Evolutionary conservation across 1,140 invertebrate species (phyloP), one percentile per base, ranked within the genome.

Genomic region (Sycobia sp.): DNA sequence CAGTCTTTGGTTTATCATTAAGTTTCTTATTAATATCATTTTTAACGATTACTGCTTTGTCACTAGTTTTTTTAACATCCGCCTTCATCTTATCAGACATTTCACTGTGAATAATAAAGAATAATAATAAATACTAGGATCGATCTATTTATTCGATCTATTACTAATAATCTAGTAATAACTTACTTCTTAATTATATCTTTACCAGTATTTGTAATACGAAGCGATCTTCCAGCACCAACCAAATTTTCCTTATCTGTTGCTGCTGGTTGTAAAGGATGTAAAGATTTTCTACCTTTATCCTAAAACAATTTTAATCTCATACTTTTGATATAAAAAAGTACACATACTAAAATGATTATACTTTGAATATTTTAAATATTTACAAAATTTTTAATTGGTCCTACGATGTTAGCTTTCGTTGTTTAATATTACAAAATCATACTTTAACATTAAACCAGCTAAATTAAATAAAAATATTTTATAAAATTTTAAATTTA

Each of bases 161-260:
- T 34, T 49, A 34, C 4, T 32, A 51, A 54, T 23, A 60, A 49
- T 36, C 51, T 46, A 34, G 56, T 43, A 34, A 43, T 27, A 62
- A 69, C 70, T 74, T 67, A 79, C 78, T 73, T 72, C 69, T 78
- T 76, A 51, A 69, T 7, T 41, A 13, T 39, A 20, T 60, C 69
- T 69, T 80, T 71, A 16, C 18, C 51, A 27, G 65, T 58, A 9
- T 64, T 32, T 18, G 69, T 65, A 34, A 75, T 75, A 56, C 74
- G 75, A 2, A 78, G 56, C 13, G 66, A 69, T 55, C 81, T 75
- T 43, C 79, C 76, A 63, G 65, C 77, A 69, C 86, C 86, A 70
- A 87, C 86, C 66, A 89, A 80, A 73, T 88, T 89, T 76, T 89
- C 87, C 69, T 85, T 86, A 67, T 88, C 84, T 13, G 75, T 82